A percentile compares a stretch with the other conserved stretches of the same genome.
phyloP scores from a whole-genome alignment of 2,888 invertebrate species.

The Aspidiotus destructor region DNA sequence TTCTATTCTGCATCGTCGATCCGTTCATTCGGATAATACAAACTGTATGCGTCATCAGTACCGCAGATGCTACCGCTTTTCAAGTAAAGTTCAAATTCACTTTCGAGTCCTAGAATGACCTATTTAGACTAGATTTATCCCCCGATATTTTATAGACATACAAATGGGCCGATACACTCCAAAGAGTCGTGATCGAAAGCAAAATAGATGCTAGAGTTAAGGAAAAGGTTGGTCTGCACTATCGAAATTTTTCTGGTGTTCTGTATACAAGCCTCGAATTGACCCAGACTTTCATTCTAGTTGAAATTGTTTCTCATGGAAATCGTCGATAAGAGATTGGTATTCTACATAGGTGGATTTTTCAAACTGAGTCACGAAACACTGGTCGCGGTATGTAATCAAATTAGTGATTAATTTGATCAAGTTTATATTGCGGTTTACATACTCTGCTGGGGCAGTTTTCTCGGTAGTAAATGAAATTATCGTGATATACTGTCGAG shows the following conservation, averaged over 20 bases:
- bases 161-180: slow-evolving; percentile 24
- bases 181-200: slow-evolving; percentile 28
- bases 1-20: slow-evolving; percentile 21
- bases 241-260: background rate
- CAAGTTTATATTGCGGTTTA: background rate
- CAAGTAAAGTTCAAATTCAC: slow-evolving; percentile 3
- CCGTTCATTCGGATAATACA: slow-evolving; percentile 15
- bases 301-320: slow-evolving; percentile 26
- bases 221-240: slow-evolving; percentile 15
- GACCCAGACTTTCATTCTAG: slow-evolving; percentile 17
- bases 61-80: slow-evolving; percentile 13
- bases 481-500: background rate
- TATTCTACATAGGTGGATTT: slow-evolving; percentile 24
- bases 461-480: background rate
- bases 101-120: too few species aligned
- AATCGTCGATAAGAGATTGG: slow-evolving; percentile 26
- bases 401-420: background rate
- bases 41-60: slow-evolving; percentile 14
- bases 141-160: slow-evolving; percentile 13
- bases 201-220: slow-evolving; percentile 8
- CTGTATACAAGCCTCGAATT: too few species aligned
- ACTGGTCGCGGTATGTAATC: slow-evolving; percentile 20
- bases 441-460: background rate
- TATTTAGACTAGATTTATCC: background rate
- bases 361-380: slow-evolving; percentile 22